Base-by-base conservation (phyloP, 2,113 vertebrate genomes). In the Ellobius talpinus region DNA sequence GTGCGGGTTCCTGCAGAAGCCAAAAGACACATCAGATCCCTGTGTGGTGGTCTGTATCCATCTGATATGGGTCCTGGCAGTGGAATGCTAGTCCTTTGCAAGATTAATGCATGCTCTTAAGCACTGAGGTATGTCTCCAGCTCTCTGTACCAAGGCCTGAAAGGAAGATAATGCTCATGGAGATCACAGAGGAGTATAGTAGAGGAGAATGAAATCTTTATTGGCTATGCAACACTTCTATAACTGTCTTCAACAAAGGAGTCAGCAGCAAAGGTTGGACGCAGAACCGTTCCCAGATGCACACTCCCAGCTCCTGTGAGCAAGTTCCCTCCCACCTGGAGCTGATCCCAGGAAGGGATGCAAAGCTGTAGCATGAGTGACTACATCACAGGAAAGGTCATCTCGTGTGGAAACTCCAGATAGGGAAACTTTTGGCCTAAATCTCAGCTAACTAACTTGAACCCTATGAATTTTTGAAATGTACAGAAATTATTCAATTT, bases 271-370 rank as follows among this genome's bases (percentile, higher is more conserved):
- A 73, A 6, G 33, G 12, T 42, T 89, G 52, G 23, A 42, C 0
- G 24, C 5, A 89, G 89, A 23, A 81, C 10, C 29, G 45, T 90
- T 95, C 31, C 6, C 19, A 93, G 81, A 91, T 76, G 24, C 19
- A 89, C 39, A 73, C 4, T 39, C 94, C 77, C 16, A 21, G 42
- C 0, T 78, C 55, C 55, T 12, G 33, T 47, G 33, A 45, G 2
- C 11, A 14, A 47, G 12, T 47, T 42, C 13, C 10, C 23, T 24
- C 50, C 76, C 26, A 96, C 50, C 91, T 12, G 11, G 84, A 90
- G 89, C 66, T 65, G 93, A 81, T 79, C n/a, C 36, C 29, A 92
- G 33, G 58, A 73, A 12, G 6, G 39, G 61, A 82, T 91, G 10
- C 45, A 77, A 91, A 63, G 65, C 33, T 68, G 26, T 39, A 65